Evolutionary conservation across 1,140 invertebrate species (phyloP), one percentile per base, ranked within the genome.

Genomic region (Watersipora subatra): DNA sequence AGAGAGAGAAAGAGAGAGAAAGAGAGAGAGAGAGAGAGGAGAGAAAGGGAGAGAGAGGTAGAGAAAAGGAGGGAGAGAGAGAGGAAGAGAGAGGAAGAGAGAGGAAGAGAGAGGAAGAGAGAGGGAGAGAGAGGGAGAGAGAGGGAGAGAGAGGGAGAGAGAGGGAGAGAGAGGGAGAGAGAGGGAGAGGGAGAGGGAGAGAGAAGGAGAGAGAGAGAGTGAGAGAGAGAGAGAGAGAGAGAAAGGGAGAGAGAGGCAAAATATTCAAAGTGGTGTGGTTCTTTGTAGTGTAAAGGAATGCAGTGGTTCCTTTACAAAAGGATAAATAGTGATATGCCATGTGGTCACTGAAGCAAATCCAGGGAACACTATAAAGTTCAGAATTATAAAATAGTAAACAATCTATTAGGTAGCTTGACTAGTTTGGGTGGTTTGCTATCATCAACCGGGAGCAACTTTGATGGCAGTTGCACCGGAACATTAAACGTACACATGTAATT

Each of bases 211-310:
- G 46, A 55, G 46, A 55, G 46, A 55, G 46, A 55, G 46, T 17
- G 46, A 55, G 46, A 55, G 46, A 55, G 46, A 55, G 46, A 55
- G 46, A 55, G 46, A 55, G 46, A 55, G 46, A 55, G 46, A 55
- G 46, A 55, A 17, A 55, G 46, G 22, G 46, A 55, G 17, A 55
- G 46, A 55, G 46, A 55, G 17, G 46, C 46, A 55, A 22, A 55
- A 55, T 22, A 22, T 17, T 55, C 46, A 17, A 55, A n/a, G n/a
- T n/a, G n/a, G n/a, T n/a, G n/a, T n/a, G n/a, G n/a, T n/a, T n/a
- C n/a, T n/a, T n/a, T n/a, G n/a, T n/a, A n/a, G n/a, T n/a, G n/a
- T n/a, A n/a, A n/a, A n/a, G n/a, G n/a, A n/a, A n/a, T n/a, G n/a
- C n/a, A n/a, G n/a, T n/a, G n/a, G n/a, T n/a, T n/a, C n/a, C n/a